Base-by-base conservation (phyloP, 2,113 vertebrate genomes). In the Casuarius casuarius region DNA sequence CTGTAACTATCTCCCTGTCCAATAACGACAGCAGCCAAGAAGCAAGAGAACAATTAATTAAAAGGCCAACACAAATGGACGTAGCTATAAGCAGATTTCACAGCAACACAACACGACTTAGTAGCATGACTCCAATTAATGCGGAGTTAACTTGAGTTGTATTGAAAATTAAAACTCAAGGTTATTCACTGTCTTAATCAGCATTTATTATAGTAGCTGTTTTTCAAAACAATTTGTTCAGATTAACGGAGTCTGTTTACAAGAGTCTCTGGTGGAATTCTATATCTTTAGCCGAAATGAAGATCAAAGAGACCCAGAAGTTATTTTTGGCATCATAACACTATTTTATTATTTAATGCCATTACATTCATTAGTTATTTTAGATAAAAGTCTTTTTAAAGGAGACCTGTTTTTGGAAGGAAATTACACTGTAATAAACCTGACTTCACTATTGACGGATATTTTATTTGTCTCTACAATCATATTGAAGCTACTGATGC, bases 161-260 rank as follows among this genome's bases (percentile, higher is more conserved):
- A 95, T 25, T 59, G 84, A 95, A 96, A 95, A 97, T 89, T 49
- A 87, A 91, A 95, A 92, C 26, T 92, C 77, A 95, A 87, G 84
- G 68, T 96, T 96, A 96, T 77, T 77, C 67, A 65, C 87, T 77
- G 48, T 58, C 89, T 95, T 95, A 83, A 84, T 92, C 86, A 92
- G 83, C 84, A 91, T 63, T 74, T 92, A 84, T 61, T 90, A 67
- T 1, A 94, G 49, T 54, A 0, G 0, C 52, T 72, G 22, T 13
- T 95, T 82, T 73, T 74, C 67, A 54, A 67, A 95, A 95, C 75
- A 82, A 91, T 95, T 95, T 94, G 81, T 94, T 87, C 79, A 62
- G 63, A 95, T 92, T 94, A 96, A 92, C 52, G n/a, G 67, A 95
- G 59, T 42, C 66, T 89, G 56, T 70, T 96, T 90, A 81, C 25